Percentiles rank a stretch among this genome's conserved stretches.
phyloP scores from a whole-genome alignment of 92 coral and sea anemone genomes.

The Porites lobata region DNA sequence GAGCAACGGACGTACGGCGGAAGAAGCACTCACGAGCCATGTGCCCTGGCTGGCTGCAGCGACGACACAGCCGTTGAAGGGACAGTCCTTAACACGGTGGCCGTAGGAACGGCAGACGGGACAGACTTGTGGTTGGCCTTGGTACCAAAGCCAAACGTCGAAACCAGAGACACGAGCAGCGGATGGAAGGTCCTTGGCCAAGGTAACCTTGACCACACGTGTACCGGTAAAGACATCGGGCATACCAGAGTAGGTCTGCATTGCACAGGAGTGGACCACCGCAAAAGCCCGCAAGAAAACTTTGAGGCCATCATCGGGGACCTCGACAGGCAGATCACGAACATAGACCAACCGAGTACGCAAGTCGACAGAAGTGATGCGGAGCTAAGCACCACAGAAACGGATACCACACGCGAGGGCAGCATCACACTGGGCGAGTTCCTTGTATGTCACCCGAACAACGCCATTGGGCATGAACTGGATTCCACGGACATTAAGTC shows the following conservation, averaged over 20 bases:
- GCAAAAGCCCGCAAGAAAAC: background rate
- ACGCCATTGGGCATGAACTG: background rate
- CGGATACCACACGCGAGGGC: background rate
- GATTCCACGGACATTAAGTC: too few relatives aligned
- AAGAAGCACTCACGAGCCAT: slow-evolving; percentile 13
- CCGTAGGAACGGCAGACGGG: background rate
- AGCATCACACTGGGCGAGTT: background rate
- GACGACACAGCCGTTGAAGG: background rate
- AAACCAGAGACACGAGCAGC: background rate
- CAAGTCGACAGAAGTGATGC: background rate
- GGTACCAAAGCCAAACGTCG: background rate
- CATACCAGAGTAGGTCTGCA: background rate
- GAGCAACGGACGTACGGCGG: too few relatives aligned
- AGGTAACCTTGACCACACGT: background rate
- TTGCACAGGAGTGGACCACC: background rate
- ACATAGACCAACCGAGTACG: background rate
- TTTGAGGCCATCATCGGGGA: background rate
- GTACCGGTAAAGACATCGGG: background rate
- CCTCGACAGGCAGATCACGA: background rate
- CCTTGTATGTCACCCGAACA: background rate
- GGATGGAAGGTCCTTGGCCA: background rate
- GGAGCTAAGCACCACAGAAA: background rate
- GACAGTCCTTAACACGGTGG: background rate
- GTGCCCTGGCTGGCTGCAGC: slow-evolving; percentile 3
- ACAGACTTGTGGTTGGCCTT: background rate